Conservation (phyloP, 2,888 invertebrate genomes). For the Cremastinae sp. region DNA sequence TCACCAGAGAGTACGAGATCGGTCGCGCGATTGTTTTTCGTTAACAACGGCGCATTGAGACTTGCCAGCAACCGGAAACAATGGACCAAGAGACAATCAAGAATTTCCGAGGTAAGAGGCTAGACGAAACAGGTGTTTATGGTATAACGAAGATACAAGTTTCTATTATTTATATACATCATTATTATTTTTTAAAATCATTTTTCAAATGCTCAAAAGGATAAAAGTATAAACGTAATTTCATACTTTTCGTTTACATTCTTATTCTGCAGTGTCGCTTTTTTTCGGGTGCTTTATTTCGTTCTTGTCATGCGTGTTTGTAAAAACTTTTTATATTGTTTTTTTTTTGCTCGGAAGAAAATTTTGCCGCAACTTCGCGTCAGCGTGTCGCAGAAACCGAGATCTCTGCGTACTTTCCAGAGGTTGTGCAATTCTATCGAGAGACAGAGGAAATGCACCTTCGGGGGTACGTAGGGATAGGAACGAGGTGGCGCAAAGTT, state of each 20-base stretch:
- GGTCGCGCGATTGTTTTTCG: slow-evolving; percentile 67
- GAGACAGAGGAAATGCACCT: slow-evolving; percentile 47
- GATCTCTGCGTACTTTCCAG: slow-evolving; percentile 29
- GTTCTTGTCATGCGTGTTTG: slow-evolving; percentile 19
- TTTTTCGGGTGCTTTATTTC: too few species aligned
- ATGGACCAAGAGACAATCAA: slow-evolving; percentile 5
- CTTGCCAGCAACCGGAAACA: slow-evolving; percentile 18
- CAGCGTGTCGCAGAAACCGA: slow-evolving; percentile 14
- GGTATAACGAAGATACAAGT: neutral
- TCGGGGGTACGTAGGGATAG: neutral
- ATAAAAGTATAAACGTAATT: too few species aligned
- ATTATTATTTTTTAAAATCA: too few species aligned
- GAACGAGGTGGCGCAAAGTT: slow-evolving; percentile 12
- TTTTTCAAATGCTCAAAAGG: too few species aligned
- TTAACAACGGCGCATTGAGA: slow-evolving; percentile 33
- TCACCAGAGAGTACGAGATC: slow-evolving; percentile 59
- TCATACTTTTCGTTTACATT: too few species aligned
- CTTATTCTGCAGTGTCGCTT: too few species aligned
- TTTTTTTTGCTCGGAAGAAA: slow-evolving; percentile 7
- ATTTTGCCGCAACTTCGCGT: slow-evolving; percentile 33
- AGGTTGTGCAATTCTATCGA: slow-evolving; percentile 41
- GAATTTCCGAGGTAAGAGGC: neutral
- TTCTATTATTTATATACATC: neutral
- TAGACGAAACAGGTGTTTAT: neutral
- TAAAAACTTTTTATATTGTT: neutral